Evolutionary conservation across 1,140 invertebrate species (phyloP).

Genomic region (Drosophila cardini): DNA sequence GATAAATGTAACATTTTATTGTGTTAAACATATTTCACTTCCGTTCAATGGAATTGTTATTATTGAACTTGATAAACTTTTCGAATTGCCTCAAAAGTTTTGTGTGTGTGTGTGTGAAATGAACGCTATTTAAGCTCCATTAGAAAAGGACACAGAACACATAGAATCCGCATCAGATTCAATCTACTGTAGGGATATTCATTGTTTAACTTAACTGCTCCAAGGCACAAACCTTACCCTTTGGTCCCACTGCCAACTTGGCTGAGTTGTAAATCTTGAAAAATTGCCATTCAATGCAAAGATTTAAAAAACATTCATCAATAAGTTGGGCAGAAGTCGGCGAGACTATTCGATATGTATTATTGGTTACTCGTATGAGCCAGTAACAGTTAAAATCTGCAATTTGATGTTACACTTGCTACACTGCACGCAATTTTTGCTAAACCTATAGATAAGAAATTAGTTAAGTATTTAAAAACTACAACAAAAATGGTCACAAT

Average conservation of each 20-base stretch:
- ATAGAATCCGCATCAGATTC: slow-evolving; percentile 1
- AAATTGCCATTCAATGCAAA: slow-evolving; percentile 82
- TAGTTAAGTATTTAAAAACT: too few relatives aligned
- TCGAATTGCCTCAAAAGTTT: slow-evolving; percentile 43
- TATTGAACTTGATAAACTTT: slow-evolving; percentile 60
- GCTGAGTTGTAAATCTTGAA: slow-evolving; percentile 81
- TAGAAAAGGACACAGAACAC: slow-evolving; percentile 59
- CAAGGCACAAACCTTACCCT: slow-evolving; percentile 6
- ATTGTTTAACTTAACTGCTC: slow-evolving; percentile 51
- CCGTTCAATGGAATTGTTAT: slow-evolving; percentile 65
- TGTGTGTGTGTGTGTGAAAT: slow-evolving; percentile 58
- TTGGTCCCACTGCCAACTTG: slow-evolving; percentile 13
- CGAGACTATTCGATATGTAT: slow-evolving; percentile 40
- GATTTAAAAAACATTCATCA: slow-evolving; percentile 82
- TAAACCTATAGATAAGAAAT: too few relatives aligned
- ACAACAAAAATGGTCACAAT: too few relatives aligned
- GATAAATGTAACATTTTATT: background rate
- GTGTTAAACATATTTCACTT: background rate
- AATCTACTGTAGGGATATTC: slow-evolving; percentile 40
- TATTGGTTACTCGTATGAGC: slow-evolving; percentile 29
- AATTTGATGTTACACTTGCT: slow-evolving; percentile 39
- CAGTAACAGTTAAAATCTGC: slow-evolving; percentile 41
- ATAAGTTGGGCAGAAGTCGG: slow-evolving; percentile 53
- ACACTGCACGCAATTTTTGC: slow-evolving; percentile 33
- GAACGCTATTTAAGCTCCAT: slow-evolving; percentile 72